Evolutionary conservation across 1,140 invertebrate genomes (phyloP), one percentile per base, ranked within the genome.

Genomic region (Pomacea maculata): DNA sequence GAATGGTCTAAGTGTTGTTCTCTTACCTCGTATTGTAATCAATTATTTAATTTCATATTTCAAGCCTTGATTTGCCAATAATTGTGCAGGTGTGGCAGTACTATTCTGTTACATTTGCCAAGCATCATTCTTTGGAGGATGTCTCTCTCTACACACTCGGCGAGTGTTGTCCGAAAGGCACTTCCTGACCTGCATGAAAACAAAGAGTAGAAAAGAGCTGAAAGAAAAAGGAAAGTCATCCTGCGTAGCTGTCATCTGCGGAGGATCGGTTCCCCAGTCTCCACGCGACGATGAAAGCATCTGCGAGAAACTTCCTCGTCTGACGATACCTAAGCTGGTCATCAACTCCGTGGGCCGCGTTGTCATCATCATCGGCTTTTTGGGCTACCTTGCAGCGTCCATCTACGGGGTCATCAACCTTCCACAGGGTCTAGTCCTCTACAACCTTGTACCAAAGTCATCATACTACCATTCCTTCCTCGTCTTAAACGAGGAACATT

Each of bases 41-140:
- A 45, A 45, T 4, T 45, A 45, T 45, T 45, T 6, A 45, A 45
- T 45, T 45, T 45, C 34, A 45, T 6, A 45, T 45, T 45, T 45
- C 34, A 45, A 45, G 1, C 34, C 1, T 45, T 45, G 34, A 45
- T 1, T 1, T 45, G 34, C 34, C 0, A 45, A 45, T 45, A 6
- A 45, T 70, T 57, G 68, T 86, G 79, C 90, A 95, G 97, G 97
- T 87, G 94, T 97, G 63, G 97, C 97, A 0, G 96, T 99, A 7
- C 93, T 95, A 63, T 96, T 98, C 86, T 97, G 97, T 5, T 99
- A 98, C 91, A 87, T 98, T 2, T 98, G 97, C 94, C 97, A 99
- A 90, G 92, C 98, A 73, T 98, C 97, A 9, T 97, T 99, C 93
- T 98, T 98, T 91, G 95, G 95, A 19, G 97, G 95, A 21, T 97